Evolutionary conservation across 1,140 invertebrate species (phyloP).

Genomic region (Arion vulgaris): DNA sequence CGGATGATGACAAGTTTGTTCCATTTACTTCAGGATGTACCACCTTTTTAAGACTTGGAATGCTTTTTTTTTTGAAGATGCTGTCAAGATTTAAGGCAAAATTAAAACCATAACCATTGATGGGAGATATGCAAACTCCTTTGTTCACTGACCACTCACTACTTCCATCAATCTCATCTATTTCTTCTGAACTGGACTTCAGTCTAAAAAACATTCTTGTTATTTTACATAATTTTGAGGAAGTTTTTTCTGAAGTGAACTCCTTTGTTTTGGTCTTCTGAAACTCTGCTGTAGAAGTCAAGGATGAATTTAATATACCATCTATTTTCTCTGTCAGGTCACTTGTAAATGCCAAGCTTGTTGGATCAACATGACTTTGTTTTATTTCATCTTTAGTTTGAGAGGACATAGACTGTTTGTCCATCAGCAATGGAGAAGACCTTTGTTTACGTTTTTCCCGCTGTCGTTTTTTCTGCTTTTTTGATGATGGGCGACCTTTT

Average conservation of each 20-base stretch:
- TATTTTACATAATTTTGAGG: not conserved
- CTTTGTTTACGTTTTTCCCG: not conserved
- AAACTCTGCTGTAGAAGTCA: not conserved
- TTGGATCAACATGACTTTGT: not conserved
- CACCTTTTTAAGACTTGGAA: not conserved
- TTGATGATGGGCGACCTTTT: constrained; percentile 22
- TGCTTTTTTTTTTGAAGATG: not conserved
- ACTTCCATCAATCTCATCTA: not conserved
- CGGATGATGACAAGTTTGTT: too few relatives aligned
- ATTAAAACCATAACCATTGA: not conserved
- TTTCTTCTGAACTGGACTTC: not conserved
- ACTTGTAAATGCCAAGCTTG: not conserved
- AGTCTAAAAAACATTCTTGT: not conserved
- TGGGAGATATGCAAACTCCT: not conserved
- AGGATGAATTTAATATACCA: not conserved
- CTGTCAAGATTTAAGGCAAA: not conserved
- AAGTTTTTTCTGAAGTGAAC: not conserved
- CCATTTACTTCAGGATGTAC: not conserved
- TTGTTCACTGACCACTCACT: not conserved
- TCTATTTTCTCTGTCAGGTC: not conserved
- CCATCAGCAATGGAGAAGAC: not conserved
- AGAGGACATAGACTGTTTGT: not conserved
- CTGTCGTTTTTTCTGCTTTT: constrained; percentile 19
- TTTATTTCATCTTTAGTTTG: not conserved
- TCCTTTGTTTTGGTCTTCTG: not conserved